A percentile compares a stretch with the other conserved stretches of the same genome.
phyloP scores from a whole-genome alignment of 53 echinoderm and acorn worm genomes.

The Stichopus horrens region DNA sequence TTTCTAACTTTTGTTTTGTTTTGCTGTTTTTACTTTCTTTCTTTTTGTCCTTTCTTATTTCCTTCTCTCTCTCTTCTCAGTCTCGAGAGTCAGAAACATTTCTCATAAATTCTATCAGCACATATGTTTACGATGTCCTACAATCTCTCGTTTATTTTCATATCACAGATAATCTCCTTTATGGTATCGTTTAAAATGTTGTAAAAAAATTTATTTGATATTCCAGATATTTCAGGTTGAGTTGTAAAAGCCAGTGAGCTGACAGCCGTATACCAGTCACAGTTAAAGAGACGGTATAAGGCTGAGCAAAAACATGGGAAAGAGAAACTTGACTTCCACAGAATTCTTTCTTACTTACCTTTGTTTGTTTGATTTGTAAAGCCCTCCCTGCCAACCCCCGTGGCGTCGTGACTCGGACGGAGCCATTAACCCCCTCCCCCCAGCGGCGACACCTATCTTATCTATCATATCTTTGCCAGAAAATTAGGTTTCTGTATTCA shows the following conservation, averaged over 20 bases:
- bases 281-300: neutral
- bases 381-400: no score
- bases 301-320: no score
- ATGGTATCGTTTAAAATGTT: conserved; percentile 45
- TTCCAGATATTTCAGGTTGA: conserved; percentile 42
- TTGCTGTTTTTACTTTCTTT: neutral
- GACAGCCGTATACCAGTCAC: conserved; percentile 16
- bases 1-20: neutral
- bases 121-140: conserved; percentile 37
- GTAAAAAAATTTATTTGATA: conserved; percentile 43
- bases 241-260: conserved; percentile 35
- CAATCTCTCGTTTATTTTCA: conserved; percentile 36
- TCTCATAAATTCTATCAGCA: conserved; percentile 42
- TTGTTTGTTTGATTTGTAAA: no score
- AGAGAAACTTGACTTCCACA: no score
- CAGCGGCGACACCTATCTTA: no score
- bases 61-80: neutral
- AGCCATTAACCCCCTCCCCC: no score
- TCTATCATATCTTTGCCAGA: no score
- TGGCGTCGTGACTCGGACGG: no score
- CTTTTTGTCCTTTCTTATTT: neutral
- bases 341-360: no score
- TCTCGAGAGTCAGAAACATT: neutral
- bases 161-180: conserved; percentile 42
- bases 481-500: no score